Percentiles rank a stretch among this genome's conserved stretches.
Conservation (phyloP, 1,140 invertebrate genomes). For the Scaptomyza hsui region DNA sequence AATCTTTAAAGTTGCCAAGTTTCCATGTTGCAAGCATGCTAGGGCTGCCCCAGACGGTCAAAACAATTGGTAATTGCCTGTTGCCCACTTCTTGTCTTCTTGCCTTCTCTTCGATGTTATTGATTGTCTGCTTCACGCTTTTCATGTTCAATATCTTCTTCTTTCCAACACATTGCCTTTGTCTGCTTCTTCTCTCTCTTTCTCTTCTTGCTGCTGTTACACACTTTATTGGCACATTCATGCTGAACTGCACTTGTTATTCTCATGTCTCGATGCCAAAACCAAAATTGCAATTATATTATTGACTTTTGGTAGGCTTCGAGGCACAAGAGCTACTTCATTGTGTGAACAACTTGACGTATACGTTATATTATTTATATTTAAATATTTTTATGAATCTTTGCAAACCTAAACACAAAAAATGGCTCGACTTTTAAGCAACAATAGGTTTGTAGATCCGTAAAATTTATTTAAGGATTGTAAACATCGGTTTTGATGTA, state of each 20-base stretch:
- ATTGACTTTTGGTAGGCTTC: slow-evolving; percentile 60
- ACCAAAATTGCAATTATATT: slow-evolving; percentile 65
- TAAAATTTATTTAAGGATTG: no score
- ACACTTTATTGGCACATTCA: slow-evolving; percentile 52
- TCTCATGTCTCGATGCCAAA: slow-evolving; percentile 43
- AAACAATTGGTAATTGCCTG: slow-evolving; percentile 74
- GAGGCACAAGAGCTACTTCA: neutral
- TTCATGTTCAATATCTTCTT: slow-evolving; percentile 51
- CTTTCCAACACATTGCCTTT: slow-evolving; percentile 2
- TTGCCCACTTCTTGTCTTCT: slow-evolving; percentile 50
- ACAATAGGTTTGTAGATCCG: no score
- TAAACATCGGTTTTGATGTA: no score
- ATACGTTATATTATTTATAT: slow-evolving; percentile 37
- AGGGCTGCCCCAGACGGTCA: neutral
- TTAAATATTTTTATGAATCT: no score
- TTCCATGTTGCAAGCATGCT: slow-evolving; percentile 28
- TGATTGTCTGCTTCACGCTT: slow-evolving; percentile 77
- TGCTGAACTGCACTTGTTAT: slow-evolving; percentile 44
- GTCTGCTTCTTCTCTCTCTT: slow-evolving; percentile 16
- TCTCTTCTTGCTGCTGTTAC: slow-evolving; percentile 36
- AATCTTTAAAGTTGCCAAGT: slow-evolving; percentile 39
- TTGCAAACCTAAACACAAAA: no score
- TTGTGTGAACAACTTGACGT: slow-evolving; percentile 22
- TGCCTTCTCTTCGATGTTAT: slow-evolving; percentile 51
- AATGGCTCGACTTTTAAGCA: no score